Conservation (phyloP, 2,113 vertebrate genomes). For the Circaetus cinerascens region DNA sequence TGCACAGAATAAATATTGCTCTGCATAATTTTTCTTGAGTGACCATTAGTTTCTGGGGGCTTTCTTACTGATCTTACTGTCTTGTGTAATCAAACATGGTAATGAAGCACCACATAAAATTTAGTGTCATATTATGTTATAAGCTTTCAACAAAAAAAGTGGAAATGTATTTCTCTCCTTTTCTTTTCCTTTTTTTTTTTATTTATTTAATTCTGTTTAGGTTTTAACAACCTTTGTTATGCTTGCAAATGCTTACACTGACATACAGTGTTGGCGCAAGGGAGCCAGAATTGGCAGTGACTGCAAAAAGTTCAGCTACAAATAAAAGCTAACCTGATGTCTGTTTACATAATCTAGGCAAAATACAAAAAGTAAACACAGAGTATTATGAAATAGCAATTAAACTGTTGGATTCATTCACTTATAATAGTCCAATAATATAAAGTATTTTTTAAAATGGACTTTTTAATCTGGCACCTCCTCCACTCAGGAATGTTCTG, state of each 20-base stretch:
- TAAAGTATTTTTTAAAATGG: background rate
- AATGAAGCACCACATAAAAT: background rate
- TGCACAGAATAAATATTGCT: background rate
- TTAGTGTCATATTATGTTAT: background rate
- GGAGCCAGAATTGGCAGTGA: background rate
- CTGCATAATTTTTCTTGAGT: background rate
- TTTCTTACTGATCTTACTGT: background rate
- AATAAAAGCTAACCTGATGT: constrained; percentile 18
- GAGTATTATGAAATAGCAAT: background rate
- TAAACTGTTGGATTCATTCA: background rate
- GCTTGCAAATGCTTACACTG: background rate
- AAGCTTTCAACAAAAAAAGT: background rate
- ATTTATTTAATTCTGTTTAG: background rate
- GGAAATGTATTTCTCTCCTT: background rate
- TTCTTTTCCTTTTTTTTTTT: background rate
- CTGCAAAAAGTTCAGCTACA: background rate
- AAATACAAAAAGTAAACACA: background rate
- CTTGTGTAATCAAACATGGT: background rate
- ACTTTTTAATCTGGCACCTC: background rate
- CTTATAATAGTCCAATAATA: background rate
- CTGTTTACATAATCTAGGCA: constrained; percentile 7
- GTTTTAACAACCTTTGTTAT: background rate
- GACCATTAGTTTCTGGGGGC: background rate
- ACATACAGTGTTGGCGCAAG: background rate
- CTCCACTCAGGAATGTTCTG: background rate